A percentile compares a stretch with the other conserved stretches of the same genome.
Evolutionary conservation across 2,113 vertebrate species (phyloP).

Genomic region (Turdus rufiventris): DNA sequence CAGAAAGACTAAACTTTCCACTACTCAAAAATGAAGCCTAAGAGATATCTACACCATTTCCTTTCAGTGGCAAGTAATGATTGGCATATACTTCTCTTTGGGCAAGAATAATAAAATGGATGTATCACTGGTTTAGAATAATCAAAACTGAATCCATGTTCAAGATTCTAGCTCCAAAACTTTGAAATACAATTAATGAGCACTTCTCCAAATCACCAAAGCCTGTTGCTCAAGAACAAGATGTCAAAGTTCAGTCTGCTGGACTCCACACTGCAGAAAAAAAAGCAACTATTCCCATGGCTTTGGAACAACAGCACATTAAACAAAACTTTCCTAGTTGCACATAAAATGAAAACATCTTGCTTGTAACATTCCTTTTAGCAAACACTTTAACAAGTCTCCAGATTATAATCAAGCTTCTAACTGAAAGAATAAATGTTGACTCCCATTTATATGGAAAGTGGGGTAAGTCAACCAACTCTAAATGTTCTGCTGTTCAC

Average conservation of each 20-base stretch:
- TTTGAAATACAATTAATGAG: neutral
- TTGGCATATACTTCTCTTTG: neutral
- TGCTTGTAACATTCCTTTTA: neutral
- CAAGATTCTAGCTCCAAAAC: neutral
- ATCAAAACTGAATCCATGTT: neutral
- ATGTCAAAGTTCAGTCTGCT: neutral
- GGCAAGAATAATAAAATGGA: neutral
- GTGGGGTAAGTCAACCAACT: neutral
- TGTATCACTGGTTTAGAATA: neutral
- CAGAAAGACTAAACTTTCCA: constrained; percentile 28
- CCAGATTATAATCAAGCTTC: neutral
- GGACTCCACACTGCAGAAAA: neutral
- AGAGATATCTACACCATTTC: constrained; percentile 1
- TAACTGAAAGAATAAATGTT: neutral
- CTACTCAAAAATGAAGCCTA: constrained; percentile 2
- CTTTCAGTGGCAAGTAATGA: neutral
- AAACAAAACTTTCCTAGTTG: neutral
- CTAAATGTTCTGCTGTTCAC: neutral
- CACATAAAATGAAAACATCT: neutral
- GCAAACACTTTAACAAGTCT: neutral
- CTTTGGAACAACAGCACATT: neutral
- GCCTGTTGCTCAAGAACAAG: neutral
- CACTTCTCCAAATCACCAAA: neutral
- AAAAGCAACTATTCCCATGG: neutral
- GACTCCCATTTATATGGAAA: neutral